Percentiles rank a stretch among this genome's conserved stretches.
phyloP scores from a whole-genome alignment of 2,888 invertebrate genomes.

The Stegophylla sp. region DNA sequence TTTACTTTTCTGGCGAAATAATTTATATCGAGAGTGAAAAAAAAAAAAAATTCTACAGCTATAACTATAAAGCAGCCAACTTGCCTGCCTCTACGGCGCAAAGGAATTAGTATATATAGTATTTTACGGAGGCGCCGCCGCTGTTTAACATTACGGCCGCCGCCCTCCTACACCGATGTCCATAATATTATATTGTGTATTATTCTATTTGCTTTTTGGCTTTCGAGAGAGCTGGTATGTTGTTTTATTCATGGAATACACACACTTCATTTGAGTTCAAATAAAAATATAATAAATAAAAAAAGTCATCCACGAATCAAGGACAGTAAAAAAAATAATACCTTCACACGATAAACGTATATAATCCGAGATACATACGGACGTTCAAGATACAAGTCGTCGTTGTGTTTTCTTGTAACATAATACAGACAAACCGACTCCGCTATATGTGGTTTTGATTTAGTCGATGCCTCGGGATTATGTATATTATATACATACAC shows the following conservation, averaged over 20 bases:
- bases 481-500: not conserved
- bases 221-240: not conserved
- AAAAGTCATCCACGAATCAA: not conserved
- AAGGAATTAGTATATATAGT: too few species aligned
- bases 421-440: not conserved
- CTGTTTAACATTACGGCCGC: too few species aligned
- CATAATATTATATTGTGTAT: too few species aligned
- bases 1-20: not conserved
- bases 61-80: too few species aligned
- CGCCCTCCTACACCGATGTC: too few species aligned
- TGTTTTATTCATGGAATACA: conserved; percentile 19
- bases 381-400: not conserved
- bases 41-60: not conserved
- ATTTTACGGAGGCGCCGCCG: too few species aligned
- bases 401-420: not conserved
- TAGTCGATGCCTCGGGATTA: conserved; percentile 10
- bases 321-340: conserved; percentile 3
- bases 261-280: not conserved
- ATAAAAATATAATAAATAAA: not conserved
- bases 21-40: not conserved
- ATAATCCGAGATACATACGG: not conserved
- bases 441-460: not conserved
- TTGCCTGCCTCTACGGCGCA: too few species aligned
- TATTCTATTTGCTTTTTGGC: not conserved
- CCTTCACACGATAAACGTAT: not conserved